Conservation (phyloP, 2,797 vertebrate species). For the Centropyge bicolor region DNA sequence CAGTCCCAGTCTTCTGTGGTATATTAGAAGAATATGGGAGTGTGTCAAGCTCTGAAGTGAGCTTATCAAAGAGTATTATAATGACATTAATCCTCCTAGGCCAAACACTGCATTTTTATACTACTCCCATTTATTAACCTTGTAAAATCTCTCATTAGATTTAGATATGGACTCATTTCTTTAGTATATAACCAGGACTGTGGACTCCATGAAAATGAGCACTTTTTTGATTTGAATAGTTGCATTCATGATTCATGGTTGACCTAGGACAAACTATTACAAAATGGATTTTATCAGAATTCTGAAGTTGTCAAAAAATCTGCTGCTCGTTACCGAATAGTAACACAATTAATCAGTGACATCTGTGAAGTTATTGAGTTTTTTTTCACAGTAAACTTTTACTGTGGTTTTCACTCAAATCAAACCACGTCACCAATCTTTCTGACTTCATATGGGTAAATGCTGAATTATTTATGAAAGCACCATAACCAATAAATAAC, state of each 20-base stretch:
- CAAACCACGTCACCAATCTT: background rate
- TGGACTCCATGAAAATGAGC: too few species aligned
- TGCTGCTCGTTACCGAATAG: background rate
- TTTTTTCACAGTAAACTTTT: background rate
- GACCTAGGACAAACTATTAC: too few species aligned
- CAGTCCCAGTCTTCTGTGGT: background rate
- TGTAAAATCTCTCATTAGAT: background rate
- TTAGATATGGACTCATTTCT: background rate
- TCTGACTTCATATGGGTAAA: background rate
- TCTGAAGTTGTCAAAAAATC: background rate
- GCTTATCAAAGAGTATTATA: background rate
- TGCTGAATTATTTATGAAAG: constrained; percentile 7
- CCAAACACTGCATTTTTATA: too few species aligned
- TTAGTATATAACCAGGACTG: too few species aligned
- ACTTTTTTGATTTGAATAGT: too few species aligned
- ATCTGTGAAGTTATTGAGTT: background rate
- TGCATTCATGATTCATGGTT: too few species aligned
- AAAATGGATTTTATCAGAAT: background rate
- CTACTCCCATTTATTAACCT: background rate
- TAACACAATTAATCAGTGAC: background rate
- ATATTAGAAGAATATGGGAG: background rate
- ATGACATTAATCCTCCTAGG: background rate
- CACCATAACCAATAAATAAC: background rate
- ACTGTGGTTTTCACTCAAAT: background rate
- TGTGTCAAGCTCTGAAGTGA: background rate